Evolutionary conservation across 2,888 invertebrate genomes (phyloP), one percentile per base, ranked within the genome.

Genomic region (Heteropelma amictum): DNA sequence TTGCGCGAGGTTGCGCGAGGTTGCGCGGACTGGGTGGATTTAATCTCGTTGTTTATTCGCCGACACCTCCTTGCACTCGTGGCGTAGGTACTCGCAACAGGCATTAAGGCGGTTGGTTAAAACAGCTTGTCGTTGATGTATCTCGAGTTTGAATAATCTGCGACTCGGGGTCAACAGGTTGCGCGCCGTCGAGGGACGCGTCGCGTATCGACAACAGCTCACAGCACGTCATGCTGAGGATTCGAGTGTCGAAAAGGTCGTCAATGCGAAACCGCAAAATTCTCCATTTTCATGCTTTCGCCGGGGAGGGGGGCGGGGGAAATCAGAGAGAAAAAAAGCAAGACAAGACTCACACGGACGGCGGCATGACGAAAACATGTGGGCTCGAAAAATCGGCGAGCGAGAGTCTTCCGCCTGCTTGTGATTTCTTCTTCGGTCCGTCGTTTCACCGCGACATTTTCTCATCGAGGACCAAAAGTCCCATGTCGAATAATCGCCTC

Each of bases 101-200:
- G 47, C 61, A 23, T 19, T 47, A 33, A 28, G 23, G 14, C n/a
- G n/a, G n/a, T n/a, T 30, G 19, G n/a, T 21, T 5, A 35, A 12
- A 21, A 19, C 26, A 30, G 14, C 6, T 6, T 23, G 30, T 0
- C 14, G 21, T 47, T n/a, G n/a, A 35, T 61, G 49, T 14, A 47
- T 12, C 19, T 30, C 23, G 21, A 10, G 40, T 65, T 60, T 72
- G 58, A 72, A 72, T 72, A 72, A 72, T 60, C 53, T 42, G 65
- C 51, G 49, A 14, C 17, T n/a, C n/a, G n/a, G 33, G 26, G 64
- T 65, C 72, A 72, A 72, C 72, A 65, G 72, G 72, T 65, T n/a
- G n/a, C n/a, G n/a, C n/a, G n/a, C n/a, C n/a, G n/a, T n/a, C n/a
- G n/a, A n/a, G n/a, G n/a, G n/a, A n/a, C n/a, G n/a, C n/a, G n/a